Conservation (phyloP, 2,797 vertebrate species). For the Lates japonicus region DNA sequence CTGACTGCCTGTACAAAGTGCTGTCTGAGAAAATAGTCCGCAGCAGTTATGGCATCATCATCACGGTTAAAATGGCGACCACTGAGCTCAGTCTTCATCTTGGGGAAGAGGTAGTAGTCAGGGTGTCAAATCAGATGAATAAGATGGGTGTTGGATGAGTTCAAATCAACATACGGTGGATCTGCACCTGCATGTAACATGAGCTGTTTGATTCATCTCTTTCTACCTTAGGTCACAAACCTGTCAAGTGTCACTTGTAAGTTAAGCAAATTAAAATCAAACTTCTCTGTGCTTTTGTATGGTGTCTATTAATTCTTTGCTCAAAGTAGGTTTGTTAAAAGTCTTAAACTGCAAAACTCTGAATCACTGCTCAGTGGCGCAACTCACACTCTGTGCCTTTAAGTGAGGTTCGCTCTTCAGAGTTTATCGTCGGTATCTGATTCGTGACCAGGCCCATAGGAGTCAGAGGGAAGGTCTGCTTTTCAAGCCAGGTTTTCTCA, state of each 20-base stretch:
- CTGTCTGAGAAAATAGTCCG: too few species aligned
- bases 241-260: background rate
- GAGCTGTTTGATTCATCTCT: too few species aligned
- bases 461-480: slow-evolving; percentile 40
- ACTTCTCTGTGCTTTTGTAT: background rate
- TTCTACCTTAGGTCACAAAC: too few species aligned
- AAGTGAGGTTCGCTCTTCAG: slow-evolving; percentile 14
- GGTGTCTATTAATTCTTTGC: background rate
- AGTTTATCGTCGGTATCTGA: slow-evolving; percentile 52
- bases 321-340: background rate
- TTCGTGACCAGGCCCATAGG: slow-evolving; percentile 26
- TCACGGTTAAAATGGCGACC: too few species aligned
- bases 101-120: too few species aligned
- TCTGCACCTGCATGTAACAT: too few species aligned
- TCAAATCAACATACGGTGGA: too few species aligned
- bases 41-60: too few species aligned
- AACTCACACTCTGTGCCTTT: slow-evolving; percentile 23
- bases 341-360: background rate
- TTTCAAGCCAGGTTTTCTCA: slow-evolving; percentile 48
- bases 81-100: too few species aligned
- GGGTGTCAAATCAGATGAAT: too few species aligned
- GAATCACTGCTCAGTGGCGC: slow-evolving; percentile 1
- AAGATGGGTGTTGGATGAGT: too few species aligned
- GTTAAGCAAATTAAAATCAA: background rate
- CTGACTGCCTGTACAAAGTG: background rate